These are phyloP conservation scores for Bugulina stolonifera DNA, from an alignment of 2,888 invertebrate species.

Conservation along the genomic window DNA sequence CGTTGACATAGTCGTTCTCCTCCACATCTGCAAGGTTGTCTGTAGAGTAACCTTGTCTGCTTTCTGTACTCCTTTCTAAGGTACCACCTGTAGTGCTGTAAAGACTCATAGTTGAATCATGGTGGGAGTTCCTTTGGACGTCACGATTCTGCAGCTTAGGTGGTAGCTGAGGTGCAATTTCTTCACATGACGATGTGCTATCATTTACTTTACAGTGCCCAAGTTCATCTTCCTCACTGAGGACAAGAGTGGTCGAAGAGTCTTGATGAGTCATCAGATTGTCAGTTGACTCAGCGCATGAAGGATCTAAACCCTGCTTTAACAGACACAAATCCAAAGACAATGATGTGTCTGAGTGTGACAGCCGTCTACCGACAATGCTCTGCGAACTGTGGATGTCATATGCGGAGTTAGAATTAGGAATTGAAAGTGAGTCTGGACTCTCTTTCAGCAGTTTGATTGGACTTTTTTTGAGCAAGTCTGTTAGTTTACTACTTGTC, in stretches of 20 bases:
- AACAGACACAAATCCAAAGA: background rate
- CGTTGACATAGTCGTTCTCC: conserved; percentile 8
- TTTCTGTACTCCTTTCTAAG: background rate
- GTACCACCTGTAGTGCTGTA: background rate
- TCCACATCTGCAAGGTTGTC: conserved; percentile 18
- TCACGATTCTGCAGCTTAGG: background rate
- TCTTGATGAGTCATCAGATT: background rate
- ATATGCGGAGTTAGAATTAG: background rate
- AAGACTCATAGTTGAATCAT: background rate
- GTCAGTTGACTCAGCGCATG: background rate
- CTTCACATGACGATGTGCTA: background rate
- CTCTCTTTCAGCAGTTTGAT: background rate
- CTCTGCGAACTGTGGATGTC: background rate
- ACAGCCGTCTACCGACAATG: conserved; percentile 10
- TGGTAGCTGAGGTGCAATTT: background rate
- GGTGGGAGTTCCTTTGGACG: background rate
- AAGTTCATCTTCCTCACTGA: background rate
- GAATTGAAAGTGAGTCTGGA: background rate
- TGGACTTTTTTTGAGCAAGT: background rate
- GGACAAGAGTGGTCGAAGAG: background rate
- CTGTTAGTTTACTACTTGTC: conserved; percentile 4
- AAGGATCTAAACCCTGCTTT: background rate
- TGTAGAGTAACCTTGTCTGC: conserved; percentile 3
- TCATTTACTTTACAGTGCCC: background rate
- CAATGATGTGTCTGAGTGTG: background rate